Base-by-base conservation (phyloP, 2,888 invertebrate genomes). In the Icerya purchasi region DNA sequence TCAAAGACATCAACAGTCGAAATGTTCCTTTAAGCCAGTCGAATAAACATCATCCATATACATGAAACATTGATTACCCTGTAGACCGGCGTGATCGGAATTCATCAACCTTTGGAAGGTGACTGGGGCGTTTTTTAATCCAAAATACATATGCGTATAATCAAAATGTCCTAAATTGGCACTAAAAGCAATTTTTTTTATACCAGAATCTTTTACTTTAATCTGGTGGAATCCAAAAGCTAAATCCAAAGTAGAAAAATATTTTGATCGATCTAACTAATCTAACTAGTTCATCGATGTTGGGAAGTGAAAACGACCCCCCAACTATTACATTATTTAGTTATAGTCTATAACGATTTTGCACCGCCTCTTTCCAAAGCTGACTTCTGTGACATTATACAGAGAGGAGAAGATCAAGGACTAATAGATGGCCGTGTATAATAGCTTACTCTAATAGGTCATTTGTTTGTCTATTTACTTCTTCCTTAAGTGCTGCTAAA, bases 81-180 rank as follows among this genome's bases (percentile, higher is more conserved):
- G 59, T 19, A 69, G 52, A 0, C 65, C 67, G 0, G 63, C 59
- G 21, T 70, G 61, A 1, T 66, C 65, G 3, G 61, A 56, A 53
- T 70, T 65, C 68, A 70, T 70, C 3, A 68, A 22, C 1, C 68
- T 57, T 50, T 68, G 67, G 59, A 69, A 70, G 0, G 68, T 68
- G 1, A 67, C 65, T 0, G 69, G 69, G 1, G 68, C 68, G 25
- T 68, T 68, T 56, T 65, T 65, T 2, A 70, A 58, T 0, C 69
- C 69, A 63, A 70, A 69, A 0, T 66, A 65, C 66, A 68, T 66
- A 3, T 64, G 49, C 1, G 50, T 58, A 53, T 63, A 68, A 22
- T 67, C 64, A 18, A 62, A 67, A 36, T 67, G 66, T 1, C 59
- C 61, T 50, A 50, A 2, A 14, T 50, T 50, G 1, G 61, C 58